Percentiles rank a stretch among this genome's conserved stretches.
Evolutionary conservation across 2,797 vertebrate genomes (phyloP).

Genomic region (Chaenodraco wilsoni): DNA sequence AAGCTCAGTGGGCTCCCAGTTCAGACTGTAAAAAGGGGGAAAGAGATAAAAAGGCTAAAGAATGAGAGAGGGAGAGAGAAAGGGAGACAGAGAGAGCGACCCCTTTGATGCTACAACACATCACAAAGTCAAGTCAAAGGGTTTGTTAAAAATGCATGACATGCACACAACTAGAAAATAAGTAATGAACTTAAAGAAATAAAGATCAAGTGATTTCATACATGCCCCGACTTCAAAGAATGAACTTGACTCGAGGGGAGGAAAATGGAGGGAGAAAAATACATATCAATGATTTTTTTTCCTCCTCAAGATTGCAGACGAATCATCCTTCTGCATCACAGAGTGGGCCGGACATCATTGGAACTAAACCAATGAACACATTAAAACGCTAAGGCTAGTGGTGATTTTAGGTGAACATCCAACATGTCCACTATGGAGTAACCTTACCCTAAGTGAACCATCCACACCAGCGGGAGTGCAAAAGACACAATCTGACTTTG

Average conservation of each 20-base stretch:
- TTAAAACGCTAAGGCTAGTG: conserved; percentile 9
- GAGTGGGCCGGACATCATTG: conserved; percentile 44
- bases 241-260: conserved; percentile 85
- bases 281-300: conserved; percentile 75
- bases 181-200: conserved; percentile 94
- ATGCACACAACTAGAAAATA: conserved; percentile 93
- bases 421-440: conserved; percentile 37
- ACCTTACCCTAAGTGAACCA: conserved; percentile 42
- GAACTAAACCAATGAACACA: conserved; percentile 40
- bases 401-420: conserved; percentile 55
- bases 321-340: conserved; percentile 67
- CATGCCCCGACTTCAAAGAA: conserved; percentile 93
- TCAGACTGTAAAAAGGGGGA: conserved; percentile 52
- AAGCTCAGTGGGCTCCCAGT: conserved; percentile 45
- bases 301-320: conserved; percentile 63
- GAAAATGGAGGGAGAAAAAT: conserved; percentile 73
- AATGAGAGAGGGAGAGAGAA: conserved; percentile 52
- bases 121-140: conserved; percentile 96
- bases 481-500: conserved; percentile 69
- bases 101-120: conserved; percentile 95
- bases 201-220: conserved; percentile 97
- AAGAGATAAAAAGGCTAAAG: conserved; percentile 73
- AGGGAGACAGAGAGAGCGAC: conserved; percentile 46
- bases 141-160: conserved; percentile 99
- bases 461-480: conserved; percentile 55